These are phyloP conservation scores for Clamator glandarius DNA, from an alignment of 2,797 vertebrate genomes.

Conservation along the genomic window DNA sequence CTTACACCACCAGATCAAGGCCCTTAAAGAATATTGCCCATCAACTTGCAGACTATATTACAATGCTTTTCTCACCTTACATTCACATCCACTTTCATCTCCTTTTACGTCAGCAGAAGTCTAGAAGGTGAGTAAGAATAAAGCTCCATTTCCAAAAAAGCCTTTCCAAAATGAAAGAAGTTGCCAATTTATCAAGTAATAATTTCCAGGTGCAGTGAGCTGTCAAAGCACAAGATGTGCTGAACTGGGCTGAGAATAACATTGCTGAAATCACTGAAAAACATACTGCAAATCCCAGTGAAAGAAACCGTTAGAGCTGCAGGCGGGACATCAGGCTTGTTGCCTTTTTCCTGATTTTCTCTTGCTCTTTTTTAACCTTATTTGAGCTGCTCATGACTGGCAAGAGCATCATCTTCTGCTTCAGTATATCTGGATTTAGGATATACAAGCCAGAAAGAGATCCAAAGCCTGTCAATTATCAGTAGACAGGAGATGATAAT, in stretches of 20 bases:
- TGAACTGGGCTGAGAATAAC: not conserved
- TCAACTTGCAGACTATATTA: not conserved
- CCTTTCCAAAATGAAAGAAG: not conserved
- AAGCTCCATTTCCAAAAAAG: not conserved
- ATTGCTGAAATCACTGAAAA: constrained; percentile 24
- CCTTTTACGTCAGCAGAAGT: not conserved
- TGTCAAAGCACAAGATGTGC: constrained; percentile 49
- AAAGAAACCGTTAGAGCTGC: not conserved
- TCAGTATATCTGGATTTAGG: not conserved
- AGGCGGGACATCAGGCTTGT: not conserved
- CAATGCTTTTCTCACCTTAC: not conserved
- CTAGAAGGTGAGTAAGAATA: not conserved
- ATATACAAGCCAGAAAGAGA: not conserved
- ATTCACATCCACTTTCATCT: not conserved
- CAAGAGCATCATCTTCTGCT: not conserved
- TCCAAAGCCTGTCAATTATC: constrained; percentile 28
- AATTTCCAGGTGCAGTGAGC: constrained; percentile 53
- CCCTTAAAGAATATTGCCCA: not conserved
- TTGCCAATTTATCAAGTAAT: constrained; percentile 34
- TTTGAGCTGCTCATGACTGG: not conserved
- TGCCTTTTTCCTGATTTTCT: not conserved
- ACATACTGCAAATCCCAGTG: not conserved
- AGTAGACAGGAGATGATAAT: not conserved
- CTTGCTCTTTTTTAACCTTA: constrained; percentile 6
- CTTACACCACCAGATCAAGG: not conserved